Evolutionary conservation across 1,140 invertebrate species (phyloP).

Genomic region (Macrobrachium nipponense): DNA sequence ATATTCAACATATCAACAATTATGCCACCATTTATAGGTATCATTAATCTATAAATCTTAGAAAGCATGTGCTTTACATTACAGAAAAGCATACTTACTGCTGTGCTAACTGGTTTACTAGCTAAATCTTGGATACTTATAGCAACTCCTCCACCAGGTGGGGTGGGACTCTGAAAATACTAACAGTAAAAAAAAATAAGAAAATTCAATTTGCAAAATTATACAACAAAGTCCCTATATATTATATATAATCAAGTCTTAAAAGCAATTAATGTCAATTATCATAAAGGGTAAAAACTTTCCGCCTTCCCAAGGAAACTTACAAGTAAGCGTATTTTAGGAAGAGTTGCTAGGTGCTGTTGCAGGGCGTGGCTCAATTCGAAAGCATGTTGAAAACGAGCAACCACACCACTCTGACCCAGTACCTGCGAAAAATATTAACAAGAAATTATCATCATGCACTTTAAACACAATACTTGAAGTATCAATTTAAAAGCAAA

Average conservation of each 20-base stretch:
- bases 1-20: too few relatives aligned
- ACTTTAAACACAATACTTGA: too few relatives aligned
- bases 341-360: conserved; percentile 78
- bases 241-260: too few relatives aligned
- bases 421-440: conserved; percentile 66
- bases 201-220: too few relatives aligned
- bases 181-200: neutral
- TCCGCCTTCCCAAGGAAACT: conserved; percentile 66
- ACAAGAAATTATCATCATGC: neutral
- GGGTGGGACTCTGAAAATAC: conserved; percentile 75
- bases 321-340: conserved; percentile 81
- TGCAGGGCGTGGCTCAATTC: conserved; percentile 80
- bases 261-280: neutral
- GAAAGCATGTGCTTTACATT: too few relatives aligned
- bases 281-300: neutral
- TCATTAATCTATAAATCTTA: too few relatives aligned
- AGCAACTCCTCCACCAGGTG: conserved; percentile 77
- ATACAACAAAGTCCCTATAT: too few relatives aligned
- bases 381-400: conserved; percentile 80
- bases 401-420: conserved; percentile 81
- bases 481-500: neutral
- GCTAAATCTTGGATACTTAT: conserved; percentile 76
- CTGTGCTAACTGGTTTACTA: conserved; percentile 75
- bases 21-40: too few relatives aligned
- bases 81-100: conserved; percentile 68